Evolutionary conservation across 2,888 invertebrate species (phyloP).

Genomic region (Sipha maydis): DNA sequence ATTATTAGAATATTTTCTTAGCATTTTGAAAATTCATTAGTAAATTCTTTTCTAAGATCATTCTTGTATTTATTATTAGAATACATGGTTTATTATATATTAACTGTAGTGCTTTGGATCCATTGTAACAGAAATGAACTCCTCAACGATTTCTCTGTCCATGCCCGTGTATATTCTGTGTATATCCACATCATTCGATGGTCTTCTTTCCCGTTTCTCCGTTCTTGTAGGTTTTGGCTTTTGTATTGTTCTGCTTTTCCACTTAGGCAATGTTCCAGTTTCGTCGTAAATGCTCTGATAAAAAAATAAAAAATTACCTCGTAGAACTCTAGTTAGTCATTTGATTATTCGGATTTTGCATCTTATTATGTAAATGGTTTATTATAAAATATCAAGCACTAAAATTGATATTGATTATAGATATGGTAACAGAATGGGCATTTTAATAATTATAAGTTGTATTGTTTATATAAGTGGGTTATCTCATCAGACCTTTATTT

Average conservation of each 20-base stretch:
- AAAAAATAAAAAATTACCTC: background rate
- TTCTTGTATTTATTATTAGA: background rate
- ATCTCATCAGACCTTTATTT: too few relatives aligned
- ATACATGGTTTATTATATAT: background rate
- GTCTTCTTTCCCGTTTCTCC: conserved; percentile 33
- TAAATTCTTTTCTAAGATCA: too few relatives aligned
- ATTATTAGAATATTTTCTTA: background rate
- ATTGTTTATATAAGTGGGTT: too few relatives aligned
- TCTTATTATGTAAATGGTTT: too few relatives aligned
- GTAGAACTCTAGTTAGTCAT: background rate
- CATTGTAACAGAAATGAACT: conserved; percentile 68
- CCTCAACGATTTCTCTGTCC: conserved; percentile 68
- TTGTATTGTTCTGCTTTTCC: conserved; percentile 14
- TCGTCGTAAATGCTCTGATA: conserved; percentile 17
- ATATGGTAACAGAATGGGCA: background rate
- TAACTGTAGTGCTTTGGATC: conserved; percentile 64
- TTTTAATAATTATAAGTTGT: too few relatives aligned
- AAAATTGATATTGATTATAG: background rate
- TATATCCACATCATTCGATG: background rate
- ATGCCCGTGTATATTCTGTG: conserved; percentile 67
- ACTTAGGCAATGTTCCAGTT: conserved; percentile 23
- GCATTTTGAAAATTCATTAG: background rate
- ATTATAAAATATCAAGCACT: background rate
- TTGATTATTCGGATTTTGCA: background rate
- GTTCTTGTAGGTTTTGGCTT: background rate